phyloP scores from a whole-genome alignment of 2,797 vertebrate genomes.

The Siniperca obscura region DNA sequence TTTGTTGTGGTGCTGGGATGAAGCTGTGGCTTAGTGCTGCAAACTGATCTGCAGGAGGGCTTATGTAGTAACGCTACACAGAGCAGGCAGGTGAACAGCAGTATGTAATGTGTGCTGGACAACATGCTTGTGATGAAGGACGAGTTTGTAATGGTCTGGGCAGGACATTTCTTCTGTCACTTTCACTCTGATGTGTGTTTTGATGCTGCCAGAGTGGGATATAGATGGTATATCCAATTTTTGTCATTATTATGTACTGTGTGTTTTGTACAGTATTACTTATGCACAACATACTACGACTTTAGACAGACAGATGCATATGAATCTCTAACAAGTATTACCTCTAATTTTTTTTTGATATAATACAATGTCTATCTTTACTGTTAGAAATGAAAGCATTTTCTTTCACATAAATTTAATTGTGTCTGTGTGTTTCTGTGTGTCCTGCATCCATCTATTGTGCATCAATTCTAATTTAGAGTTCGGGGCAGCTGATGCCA shows the following conservation, averaged over 20 bases:
- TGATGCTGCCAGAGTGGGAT: slow-evolving; percentile 1
- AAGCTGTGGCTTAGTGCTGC: slow-evolving; percentile 68
- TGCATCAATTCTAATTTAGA: slow-evolving; percentile 63
- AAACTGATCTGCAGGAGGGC: slow-evolving; percentile 63
- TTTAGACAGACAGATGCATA: neutral
- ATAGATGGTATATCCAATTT: neutral
- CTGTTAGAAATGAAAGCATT: slow-evolving; percentile 21
- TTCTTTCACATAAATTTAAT: neutral
- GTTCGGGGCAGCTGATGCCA: slow-evolving; percentile 73
- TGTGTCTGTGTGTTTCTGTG: slow-evolving; percentile 2
- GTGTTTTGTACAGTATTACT: neutral
- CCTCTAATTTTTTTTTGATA: neutral
- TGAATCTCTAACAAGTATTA: neutral
- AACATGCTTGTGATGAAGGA: slow-evolving; percentile 32
- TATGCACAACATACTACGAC: neutral
- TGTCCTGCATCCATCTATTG: slow-evolving; percentile 45
- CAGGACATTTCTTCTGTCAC: slow-evolving; percentile 12
- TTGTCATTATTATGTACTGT: slow-evolving; percentile 2
- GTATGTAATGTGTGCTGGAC: slow-evolving; percentile 28
- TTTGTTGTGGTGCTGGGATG: slow-evolving; percentile 75
- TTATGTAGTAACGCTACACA: slow-evolving; percentile 29
- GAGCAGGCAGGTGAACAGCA: slow-evolving; percentile 47
- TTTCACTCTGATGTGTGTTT: slow-evolving; percentile 28
- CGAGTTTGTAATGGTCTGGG: slow-evolving; percentile 14
- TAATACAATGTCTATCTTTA: neutral